These are phyloP conservation scores for Macrophya alboannulata DNA, from an alignment of 2,888 invertebrate genomes.

Conservation along the genomic window DNA sequence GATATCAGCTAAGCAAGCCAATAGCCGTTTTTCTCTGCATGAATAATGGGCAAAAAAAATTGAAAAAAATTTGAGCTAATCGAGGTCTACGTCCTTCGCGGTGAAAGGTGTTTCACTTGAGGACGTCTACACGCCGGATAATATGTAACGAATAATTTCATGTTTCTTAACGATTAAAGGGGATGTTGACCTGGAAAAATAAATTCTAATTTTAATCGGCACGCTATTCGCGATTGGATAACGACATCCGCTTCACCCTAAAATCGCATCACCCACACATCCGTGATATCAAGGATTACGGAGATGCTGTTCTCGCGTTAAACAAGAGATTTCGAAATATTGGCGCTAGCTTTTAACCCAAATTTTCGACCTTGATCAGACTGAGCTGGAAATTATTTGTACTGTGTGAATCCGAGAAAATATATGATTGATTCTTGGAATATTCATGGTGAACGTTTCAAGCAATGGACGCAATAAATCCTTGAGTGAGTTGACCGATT, in stretches of 20 bases:
- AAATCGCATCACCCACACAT: not conserved
- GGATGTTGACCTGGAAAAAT: conserved; percentile 28
- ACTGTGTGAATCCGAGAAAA: not conserved
- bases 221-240: not conserved
- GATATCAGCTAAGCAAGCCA: not conserved
- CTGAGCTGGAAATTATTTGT: not conserved
- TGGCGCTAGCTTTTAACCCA: not conserved
- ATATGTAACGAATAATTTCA: conserved; percentile 43
- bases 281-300: not conserved
- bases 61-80: conserved; percentile 26
- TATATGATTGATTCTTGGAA: not conserved
- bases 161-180: not conserved
- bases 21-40: conserved; percentile 37
- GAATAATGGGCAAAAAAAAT: conserved; percentile 3
- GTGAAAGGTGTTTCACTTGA: conserved; percentile 49
- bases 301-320: not conserved
- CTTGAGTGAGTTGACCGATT: conserved; percentile 71
- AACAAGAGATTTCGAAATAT: not conserved
- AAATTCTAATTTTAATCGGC: not conserved
- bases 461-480: conserved; percentile 67
- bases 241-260: not conserved
- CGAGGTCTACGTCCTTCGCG: conserved; percentile 56
- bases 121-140: conserved; percentile 33
- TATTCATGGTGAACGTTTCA: conserved; percentile 55
- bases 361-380: conserved; percentile 20